Evolutionary conservation across 1,140 invertebrate genomes (phyloP), one percentile per base, ranked within the genome.

Genomic region (Orussus abietinus): DNA sequence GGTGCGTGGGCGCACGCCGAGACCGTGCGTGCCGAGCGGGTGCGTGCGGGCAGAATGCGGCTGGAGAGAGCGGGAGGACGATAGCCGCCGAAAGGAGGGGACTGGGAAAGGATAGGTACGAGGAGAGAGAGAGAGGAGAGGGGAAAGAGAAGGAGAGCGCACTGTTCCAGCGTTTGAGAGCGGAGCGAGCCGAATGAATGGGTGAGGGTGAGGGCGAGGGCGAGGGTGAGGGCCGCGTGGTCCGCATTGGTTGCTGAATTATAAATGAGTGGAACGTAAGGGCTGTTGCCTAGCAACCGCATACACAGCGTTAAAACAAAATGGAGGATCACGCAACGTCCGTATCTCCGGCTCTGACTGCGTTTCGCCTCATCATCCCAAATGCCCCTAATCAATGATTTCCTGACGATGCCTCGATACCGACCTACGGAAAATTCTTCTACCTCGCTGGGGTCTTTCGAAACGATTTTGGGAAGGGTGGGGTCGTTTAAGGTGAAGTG

Each of bases 211-310:
- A 28, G 29, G 20, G 29, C 45, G 57, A 54, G n/a, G n/a, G n/a
- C 54, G 56, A 59, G 54, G 63, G 59, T 63, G 59, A 55, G 59
- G 63, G 57, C 50, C 66, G 67, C 70, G 67, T 72, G 70, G 69
- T 66, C 66, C 69, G 70, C 69, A 73, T 72, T 71, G 69, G 69
- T 60, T 72, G 67, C 46, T 73, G 69, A 73, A 73, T 73, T 73
- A 73, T 73, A 73, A 69, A 73, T 73, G 70, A 73, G 66, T 62
- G 61, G 70, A 71, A 69, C 66, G 66, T 73, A 73, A 73, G 69
- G 69, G 66, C 67, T 68, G 70, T 73, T 71, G 70, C 70, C 62
- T 69, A 62, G 70, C 67, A 73, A 73, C 69, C 62, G 59, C 62
- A 62, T 63, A 65, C 62, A 63, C 67, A 59, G 60, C 61, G 67